Conservation (phyloP, 2,888 invertebrate genomes). For the Nemapogon koenigi region DNA sequence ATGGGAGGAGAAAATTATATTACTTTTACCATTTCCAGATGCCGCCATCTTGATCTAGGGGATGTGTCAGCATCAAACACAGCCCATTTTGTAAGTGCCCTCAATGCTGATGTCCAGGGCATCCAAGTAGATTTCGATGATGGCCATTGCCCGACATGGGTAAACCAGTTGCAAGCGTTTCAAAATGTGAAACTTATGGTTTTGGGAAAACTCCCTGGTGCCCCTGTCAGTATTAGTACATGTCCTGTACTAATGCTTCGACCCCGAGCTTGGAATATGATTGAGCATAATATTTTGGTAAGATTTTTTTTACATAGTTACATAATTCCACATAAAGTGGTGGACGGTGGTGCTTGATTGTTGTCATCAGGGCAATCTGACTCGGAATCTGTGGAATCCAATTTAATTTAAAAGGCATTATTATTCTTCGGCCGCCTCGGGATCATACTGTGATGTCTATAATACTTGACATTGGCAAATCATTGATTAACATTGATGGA, state of each 20-base stretch:
- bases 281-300: conserved; percentile 69
- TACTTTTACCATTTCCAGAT: conserved; percentile 39
- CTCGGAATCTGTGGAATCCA: too few relatives aligned
- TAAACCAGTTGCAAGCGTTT: conserved; percentile 68
- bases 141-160: conserved; percentile 77
- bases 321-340: too few relatives aligned
- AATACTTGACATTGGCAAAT: too few relatives aligned
- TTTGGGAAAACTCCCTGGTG: conserved; percentile 51
- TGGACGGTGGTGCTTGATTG: too few relatives aligned
- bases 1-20: too few relatives aligned
- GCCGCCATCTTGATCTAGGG: conserved; percentile 69
- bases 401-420: too few relatives aligned
- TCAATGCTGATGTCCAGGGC: conserved; percentile 64
- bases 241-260: conserved; percentile 71
- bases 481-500: too few relatives aligned
- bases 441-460: too few relatives aligned
- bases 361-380: too few relatives aligned
- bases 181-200: conserved; percentile 67
- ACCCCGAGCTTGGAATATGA: conserved; percentile 78
- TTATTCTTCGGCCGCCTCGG: too few relatives aligned
- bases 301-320: conserved; percentile 15
- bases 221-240: conserved; percentile 51
- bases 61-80: conserved; percentile 70
- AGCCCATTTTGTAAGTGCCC: conserved; percentile 59
- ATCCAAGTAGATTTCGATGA: conserved; percentile 74